Evolutionary conservation across 2,797 vertebrate genomes (phyloP).

Genomic region (Bufotes viridis): DNA sequence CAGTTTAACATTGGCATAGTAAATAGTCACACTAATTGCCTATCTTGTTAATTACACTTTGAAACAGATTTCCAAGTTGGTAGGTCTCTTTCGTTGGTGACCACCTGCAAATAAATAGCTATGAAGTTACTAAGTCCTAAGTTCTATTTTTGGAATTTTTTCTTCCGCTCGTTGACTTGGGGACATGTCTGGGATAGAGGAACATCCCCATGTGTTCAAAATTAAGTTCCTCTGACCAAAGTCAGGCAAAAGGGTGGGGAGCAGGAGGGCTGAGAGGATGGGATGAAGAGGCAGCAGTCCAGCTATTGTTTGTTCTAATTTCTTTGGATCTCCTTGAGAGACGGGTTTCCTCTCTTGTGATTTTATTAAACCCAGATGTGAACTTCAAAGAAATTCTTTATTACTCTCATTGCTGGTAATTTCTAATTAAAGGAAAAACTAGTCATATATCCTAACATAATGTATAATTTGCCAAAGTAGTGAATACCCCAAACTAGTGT

Average conservation of each 20-base stretch:
- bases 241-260: conserved; percentile 45
- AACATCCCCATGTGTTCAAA: conserved; percentile 57
- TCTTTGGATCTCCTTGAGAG: conserved; percentile 59
- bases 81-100: background rate
- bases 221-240: conserved; percentile 55
- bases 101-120: background rate
- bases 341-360: conserved; percentile 58
- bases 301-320: conserved; percentile 64
- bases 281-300: conserved; percentile 55
- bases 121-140: background rate
- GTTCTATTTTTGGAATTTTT: background rate
- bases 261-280: conserved; percentile 44
- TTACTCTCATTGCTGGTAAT: conserved; percentile 45
- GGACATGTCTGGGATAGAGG: conserved; percentile 58
- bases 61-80: background rate
- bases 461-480: background rate
- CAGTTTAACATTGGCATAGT: background rate
- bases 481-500: background rate
- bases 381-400: conserved; percentile 55
- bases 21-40: background rate
- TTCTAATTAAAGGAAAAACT: conserved; percentile 47
- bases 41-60: background rate
- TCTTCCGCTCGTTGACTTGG: conserved; percentile 36
- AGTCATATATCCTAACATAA: background rate
- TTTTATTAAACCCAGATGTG: conserved; percentile 57